Evolutionary conservation across 2,888 invertebrate genomes (phyloP).

Genomic region (Neoascia interrupta): DNA sequence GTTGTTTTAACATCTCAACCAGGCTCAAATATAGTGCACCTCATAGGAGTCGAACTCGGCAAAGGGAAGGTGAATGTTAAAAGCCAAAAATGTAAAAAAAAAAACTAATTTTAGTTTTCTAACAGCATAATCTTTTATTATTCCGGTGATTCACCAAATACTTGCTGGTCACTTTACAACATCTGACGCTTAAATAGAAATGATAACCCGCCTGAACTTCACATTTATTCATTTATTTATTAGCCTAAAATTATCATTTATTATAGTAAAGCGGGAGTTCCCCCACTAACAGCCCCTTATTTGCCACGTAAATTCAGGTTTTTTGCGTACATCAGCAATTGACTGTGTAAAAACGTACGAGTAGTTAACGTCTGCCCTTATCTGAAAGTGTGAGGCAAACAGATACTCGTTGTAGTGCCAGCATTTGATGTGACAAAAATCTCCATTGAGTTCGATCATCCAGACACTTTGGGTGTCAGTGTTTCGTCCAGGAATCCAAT

Average conservation of each 20-base stretch:
- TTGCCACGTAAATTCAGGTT: slow-evolving; percentile 10
- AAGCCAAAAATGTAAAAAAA: too few relatives aligned
- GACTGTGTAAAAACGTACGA: slow-evolving; percentile 19
- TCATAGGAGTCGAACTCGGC: too few relatives aligned
- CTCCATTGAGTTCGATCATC: background rate
- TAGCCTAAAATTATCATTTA: background rate
- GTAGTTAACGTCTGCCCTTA: background rate
- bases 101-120: too few relatives aligned
- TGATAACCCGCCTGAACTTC: too few relatives aligned
- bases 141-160: too few relatives aligned
- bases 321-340: background rate
- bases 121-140: too few relatives aligned
- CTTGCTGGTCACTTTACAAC: too few relatives aligned
- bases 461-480: background rate
- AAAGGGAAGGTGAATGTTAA: too few relatives aligned
- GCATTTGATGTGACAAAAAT: background rate
- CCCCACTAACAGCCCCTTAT: background rate
- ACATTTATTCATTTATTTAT: background rate
- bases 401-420: background rate
- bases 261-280: background rate
- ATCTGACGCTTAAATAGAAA: too few relatives aligned
- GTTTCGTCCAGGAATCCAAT: background rate
- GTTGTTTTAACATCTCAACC: too few relatives aligned
- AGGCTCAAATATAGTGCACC: too few relatives aligned
- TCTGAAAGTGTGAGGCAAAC: background rate